Evolutionary conservation across 2,797 vertebrate species (phyloP).

Genomic region (Geotrypetes seraphini): DNA sequence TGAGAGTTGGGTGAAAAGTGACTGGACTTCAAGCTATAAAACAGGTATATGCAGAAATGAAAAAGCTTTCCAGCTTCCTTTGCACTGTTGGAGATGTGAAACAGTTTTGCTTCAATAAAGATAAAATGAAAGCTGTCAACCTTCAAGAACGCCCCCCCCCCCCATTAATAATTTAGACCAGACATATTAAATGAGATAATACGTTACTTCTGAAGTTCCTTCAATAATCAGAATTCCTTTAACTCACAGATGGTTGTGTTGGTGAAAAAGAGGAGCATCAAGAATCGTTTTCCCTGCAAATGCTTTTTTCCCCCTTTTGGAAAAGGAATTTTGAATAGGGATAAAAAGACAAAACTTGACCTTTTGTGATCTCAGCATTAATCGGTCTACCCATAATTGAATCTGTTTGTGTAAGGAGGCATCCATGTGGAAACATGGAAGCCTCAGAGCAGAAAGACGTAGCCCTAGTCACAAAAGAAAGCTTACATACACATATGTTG

Average conservation of each 20-base stretch:
- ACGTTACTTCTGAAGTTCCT: constrained; percentile 34
- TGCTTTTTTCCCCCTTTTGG: constrained; percentile 40
- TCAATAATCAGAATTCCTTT: constrained; percentile 33
- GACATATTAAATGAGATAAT: constrained; percentile 27
- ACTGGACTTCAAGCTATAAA: too few relatives aligned
- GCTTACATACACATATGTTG: constrained; percentile 61
- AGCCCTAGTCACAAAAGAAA: constrained; percentile 62
- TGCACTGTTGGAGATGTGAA: too few relatives aligned
- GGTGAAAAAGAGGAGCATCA: constrained; percentile 37
- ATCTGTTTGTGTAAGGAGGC: constrained; percentile 65
- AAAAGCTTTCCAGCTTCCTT: too few relatives aligned
- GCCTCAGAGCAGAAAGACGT: constrained; percentile 62
- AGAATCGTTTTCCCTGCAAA: constrained; percentile 53
- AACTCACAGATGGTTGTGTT: constrained; percentile 44
- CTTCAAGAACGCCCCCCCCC: constrained; percentile 31
- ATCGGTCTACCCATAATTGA: constrained; percentile 76
- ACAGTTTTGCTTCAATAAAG: too few relatives aligned
- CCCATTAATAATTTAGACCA: constrained; percentile 27
- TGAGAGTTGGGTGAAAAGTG: too few relatives aligned
- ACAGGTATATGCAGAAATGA: too few relatives aligned
- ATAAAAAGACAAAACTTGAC: constrained; percentile 74
- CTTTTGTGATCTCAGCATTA: constrained; percentile 68
- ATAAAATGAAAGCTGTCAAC: constrained; percentile 21
- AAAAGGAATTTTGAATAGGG: constrained; percentile 62
- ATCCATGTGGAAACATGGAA: constrained; percentile 69